Base-by-base conservation (phyloP, 2,888 invertebrate genomes). In the Aleiodes alternator region DNA sequence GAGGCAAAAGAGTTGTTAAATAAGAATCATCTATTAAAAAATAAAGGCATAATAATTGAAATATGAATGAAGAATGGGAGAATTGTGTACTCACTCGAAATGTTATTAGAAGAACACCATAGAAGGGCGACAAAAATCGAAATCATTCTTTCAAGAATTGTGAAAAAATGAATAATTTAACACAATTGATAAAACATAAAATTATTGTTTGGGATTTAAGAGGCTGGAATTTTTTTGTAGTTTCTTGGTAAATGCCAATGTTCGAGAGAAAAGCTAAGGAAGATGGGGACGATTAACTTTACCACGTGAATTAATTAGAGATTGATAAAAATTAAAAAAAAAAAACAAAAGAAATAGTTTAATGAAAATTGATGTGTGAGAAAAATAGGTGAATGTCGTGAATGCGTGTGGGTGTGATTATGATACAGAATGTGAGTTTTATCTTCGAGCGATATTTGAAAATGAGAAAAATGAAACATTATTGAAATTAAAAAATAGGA, bases 341-440 rank as follows among this genome's bases (percentile, higher is more conserved):
- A 43, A 55, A 73, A 66, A 34, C 48, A 72, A 6, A 31, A 6
- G 34, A 34, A 34, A 34, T 34, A 1, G 3, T 34, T 34, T 34
- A 34, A 34, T 6, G 38, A 38, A 38, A 38, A 43, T 11, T 43
- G 11, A 43, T 43, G 43, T 9, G 43, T 43, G 43, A 43, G 23
- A 11, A 3, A 43, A 8, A 43, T 43, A 11, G 11, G 0, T 43
- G 43, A 59, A 34, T 34, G 23, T 56, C 57, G 71, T 76, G 59
- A 34, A 43, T 69, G 61, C 72, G 72, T 56, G 71, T 48, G 66
- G 69, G 59, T 31, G 73, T 56, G 69, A 64, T 56, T 61, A 38
- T 55, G 53, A 56, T 59, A 34, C 34, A 34, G 34, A 34, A 34
- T 34, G 34, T 34, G 34, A 34, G 34, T 34, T 34, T 34, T 34